phyloP scores from a whole-genome alignment of 2,888 invertebrate genomes.

The Ashinkailepas kermadecensis region DNA sequence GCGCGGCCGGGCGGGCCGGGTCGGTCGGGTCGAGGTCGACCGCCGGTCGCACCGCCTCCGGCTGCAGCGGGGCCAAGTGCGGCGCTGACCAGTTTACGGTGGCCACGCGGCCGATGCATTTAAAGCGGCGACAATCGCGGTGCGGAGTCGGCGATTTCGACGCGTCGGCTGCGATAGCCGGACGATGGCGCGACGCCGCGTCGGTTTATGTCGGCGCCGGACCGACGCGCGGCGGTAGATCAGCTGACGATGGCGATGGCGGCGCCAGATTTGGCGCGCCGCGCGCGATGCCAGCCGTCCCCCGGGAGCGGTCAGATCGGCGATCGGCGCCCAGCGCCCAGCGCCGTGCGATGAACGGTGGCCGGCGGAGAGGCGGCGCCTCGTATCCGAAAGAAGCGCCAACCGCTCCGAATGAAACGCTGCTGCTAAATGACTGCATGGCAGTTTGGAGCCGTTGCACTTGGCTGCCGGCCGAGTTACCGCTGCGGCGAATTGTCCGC shows the following conservation, averaged over 20 bases:
- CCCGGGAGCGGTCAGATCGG: neutral
- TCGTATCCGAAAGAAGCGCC: neutral
- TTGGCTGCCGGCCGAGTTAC: too few relatives aligned
- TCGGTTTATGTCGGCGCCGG: neutral
- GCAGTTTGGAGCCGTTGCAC: too few relatives aligned
- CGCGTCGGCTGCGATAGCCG: too few relatives aligned
- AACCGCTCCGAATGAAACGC: too few relatives aligned
- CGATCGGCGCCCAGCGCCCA: neutral
- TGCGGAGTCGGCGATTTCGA: neutral
- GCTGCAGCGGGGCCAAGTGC: too few relatives aligned
- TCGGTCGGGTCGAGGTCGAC: neutral
- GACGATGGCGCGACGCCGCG: too few relatives aligned
- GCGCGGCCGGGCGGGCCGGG: neutral
- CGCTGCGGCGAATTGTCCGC: too few relatives aligned
- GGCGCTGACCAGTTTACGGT: neutral
- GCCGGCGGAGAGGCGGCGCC: neutral
- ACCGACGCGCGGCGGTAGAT: neutral
- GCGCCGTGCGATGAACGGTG: neutral
- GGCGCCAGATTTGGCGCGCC: neutral
- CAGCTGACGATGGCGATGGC: neutral
- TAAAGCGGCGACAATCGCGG: constrained; percentile 12
- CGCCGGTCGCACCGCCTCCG: too few relatives aligned
- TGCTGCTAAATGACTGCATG: too few relatives aligned
- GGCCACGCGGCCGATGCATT: neutral
- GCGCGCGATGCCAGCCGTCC: neutral